These are phyloP conservation scores for Phenganax marumi DNA, from an alignment of 92 coral and sea anemone genomes.

Conservation along the genomic window DNA sequence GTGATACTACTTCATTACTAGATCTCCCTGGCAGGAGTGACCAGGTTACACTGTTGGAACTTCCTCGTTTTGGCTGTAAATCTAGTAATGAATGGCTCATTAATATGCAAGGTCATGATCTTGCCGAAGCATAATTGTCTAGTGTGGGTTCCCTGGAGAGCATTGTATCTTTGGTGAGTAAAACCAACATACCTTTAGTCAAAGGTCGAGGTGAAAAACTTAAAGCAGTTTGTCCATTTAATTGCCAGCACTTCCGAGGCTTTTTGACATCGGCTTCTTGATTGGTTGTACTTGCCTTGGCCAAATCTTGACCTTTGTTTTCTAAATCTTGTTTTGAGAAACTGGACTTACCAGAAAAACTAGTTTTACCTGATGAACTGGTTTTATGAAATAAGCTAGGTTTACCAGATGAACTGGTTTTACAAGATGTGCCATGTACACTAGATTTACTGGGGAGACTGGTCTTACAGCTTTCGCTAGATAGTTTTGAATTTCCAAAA, in stretches of 20 bases:
- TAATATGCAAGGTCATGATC: too few relatives aligned
- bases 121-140: too few relatives aligned
- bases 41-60: neutral
- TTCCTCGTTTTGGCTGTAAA: slow-evolving; percentile 21
- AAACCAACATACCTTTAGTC: slow-evolving; percentile 3
- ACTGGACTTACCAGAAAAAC: neutral
- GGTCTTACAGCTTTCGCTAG: neutral
- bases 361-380: neutral
- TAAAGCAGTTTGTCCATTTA: slow-evolving; percentile 8
- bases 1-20: neutral
- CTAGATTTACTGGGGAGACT: neutral
- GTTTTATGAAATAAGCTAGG: neutral
- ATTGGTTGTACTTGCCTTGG: neutral
- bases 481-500: neutral
- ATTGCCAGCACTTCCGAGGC: slow-evolving; percentile 30
- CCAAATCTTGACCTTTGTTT: neutral
- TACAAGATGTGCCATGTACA: neutral
- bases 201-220: slow-evolving; percentile 11
- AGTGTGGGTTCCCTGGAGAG: neutral
- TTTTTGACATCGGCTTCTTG: slow-evolving; percentile 24
- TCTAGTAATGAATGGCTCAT: neutral
- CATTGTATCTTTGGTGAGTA: neutral
- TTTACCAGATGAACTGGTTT: neutral
- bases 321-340: neutral
- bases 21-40: neutral